Base-by-base conservation (phyloP, 2,888 invertebrate species). In the Idaea straminata region DNA sequence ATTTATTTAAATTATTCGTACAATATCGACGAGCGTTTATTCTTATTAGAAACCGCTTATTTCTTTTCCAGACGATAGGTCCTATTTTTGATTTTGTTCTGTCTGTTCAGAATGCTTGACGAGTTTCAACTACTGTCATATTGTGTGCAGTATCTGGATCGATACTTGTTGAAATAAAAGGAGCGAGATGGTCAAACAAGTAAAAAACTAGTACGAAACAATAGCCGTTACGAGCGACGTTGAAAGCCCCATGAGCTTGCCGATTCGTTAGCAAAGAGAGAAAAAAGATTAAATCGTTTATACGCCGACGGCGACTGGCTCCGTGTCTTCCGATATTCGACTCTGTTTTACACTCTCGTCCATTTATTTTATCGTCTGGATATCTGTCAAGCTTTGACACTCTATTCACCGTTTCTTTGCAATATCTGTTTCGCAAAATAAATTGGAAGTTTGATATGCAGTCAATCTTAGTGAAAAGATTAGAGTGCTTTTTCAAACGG, bases 181-280 rank as follows among this genome's bases (percentile, higher is more conserved):
- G 76, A 80, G 64, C 69, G 74, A 74, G 73, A 69, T 64, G 66
- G 64, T 61, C 66, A 80, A 80, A 77, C 73, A 78, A 78, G 72
- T 68, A 77, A 79, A 81, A 82, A 82, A 80, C 75, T 76, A 74
- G 76, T 71, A 71, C 76, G 79, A 83, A 83, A 86, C 85, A 87
- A 86, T 84, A 83, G 82, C 77, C 74, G 78, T 76, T 81, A 75
- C 78, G 78, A 83, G 80, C 78, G 73, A 77, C 77, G 79, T 77
- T 85, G 83, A 86, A 83, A 84, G 81, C 81, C 79, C 77, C 79
- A 82, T 80, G 84, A 85, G 83, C 79, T 82, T 71, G 79, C 75
- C 80, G 83, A 86, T 83, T 83, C 84, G 84, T 83, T 83, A 80
- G 79, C 70, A 82, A 83, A 84, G 73, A 77, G 81, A 84, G 77